phyloP scores from a whole-genome alignment of 2,113 vertebrate genomes.

The Brevimyrus niger region DNA sequence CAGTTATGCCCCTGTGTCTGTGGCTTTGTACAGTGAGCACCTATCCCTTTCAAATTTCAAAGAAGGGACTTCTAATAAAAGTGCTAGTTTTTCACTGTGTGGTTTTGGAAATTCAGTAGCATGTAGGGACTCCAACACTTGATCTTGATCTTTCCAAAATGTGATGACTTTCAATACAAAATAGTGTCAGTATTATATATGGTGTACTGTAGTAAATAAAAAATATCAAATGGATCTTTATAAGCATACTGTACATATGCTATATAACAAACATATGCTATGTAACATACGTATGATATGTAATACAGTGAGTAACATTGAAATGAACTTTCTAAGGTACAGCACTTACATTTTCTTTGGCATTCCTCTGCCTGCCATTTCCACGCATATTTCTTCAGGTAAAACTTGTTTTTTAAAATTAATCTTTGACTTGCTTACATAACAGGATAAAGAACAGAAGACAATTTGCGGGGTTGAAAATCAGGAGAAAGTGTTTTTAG shows the following conservation, averaged over 20 bases:
- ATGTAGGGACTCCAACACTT: too few species aligned
- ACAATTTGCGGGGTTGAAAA: not conserved
- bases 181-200: not conserved
- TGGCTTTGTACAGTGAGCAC: not conserved
- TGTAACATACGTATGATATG: not conserved
- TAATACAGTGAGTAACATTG: not conserved
- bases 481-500: not conserved
- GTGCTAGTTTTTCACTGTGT: not conserved
- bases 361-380: slow-evolving; percentile 10
- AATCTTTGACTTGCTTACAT: not conserved
- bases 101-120: not conserved
- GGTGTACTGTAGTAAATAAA: not conserved
- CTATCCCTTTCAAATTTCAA: not conserved
- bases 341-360: slow-evolving; percentile 1
- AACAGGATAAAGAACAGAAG: not conserved
- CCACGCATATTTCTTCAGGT: not conserved
- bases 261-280: not conserved
- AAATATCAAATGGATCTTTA: not conserved
- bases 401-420: not conserved
- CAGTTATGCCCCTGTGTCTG: not conserved
- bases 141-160: not conserved
- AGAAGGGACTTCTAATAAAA: not conserved
- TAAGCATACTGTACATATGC: too few species aligned
- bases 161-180: not conserved
- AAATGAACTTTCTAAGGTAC: not conserved